These are phyloP conservation scores for Melinaea menophilus DNA, from an alignment of 2,888 invertebrate species.

Conservation along the genomic window DNA sequence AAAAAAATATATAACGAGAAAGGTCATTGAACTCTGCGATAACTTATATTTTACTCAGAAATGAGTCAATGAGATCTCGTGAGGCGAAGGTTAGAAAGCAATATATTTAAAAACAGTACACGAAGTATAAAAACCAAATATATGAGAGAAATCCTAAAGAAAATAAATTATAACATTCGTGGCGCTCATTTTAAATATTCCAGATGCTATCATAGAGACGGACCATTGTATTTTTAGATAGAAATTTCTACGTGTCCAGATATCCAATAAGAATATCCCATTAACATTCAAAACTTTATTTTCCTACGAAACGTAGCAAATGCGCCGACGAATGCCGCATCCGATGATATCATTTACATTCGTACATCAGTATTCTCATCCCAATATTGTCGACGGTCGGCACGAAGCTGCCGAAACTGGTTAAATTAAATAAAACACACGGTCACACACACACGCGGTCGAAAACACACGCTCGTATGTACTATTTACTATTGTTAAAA, in stretches of 20 bases:
- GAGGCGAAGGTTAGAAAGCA: not conserved
- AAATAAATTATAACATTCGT: not conserved
- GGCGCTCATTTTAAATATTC: not conserved
- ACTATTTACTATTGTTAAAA: not conserved
- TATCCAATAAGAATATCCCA: slow-evolving; percentile 23
- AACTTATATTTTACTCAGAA: too few relatives aligned
- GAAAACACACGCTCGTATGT: slow-evolving; percentile 46
- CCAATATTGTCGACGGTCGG: slow-evolving; percentile 21
- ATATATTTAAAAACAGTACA: not conserved
- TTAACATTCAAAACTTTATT: slow-evolving; percentile 36
- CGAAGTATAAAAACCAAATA: not conserved
- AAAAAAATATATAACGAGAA: too few relatives aligned
- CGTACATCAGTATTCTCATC: slow-evolving; percentile 18
- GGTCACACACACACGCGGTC: too few relatives aligned
- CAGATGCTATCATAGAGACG: slow-evolving; percentile 8
- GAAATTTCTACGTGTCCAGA: slow-evolving; percentile 34
- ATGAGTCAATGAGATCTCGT: too few relatives aligned
- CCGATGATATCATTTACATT: slow-evolving; percentile 34
- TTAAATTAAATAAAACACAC: slow-evolving; percentile 50
- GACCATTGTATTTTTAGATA: slow-evolving; percentile 31
- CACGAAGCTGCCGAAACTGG: slow-evolving; percentile 43
- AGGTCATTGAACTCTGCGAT: too few relatives aligned
- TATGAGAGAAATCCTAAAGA: not conserved
- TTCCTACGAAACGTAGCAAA: slow-evolving; percentile 36
- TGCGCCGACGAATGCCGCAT: slow-evolving; percentile 31